phyloP scores from a whole-genome alignment of 2,888 invertebrate species.

The Zygaena filipendulae region DNA sequence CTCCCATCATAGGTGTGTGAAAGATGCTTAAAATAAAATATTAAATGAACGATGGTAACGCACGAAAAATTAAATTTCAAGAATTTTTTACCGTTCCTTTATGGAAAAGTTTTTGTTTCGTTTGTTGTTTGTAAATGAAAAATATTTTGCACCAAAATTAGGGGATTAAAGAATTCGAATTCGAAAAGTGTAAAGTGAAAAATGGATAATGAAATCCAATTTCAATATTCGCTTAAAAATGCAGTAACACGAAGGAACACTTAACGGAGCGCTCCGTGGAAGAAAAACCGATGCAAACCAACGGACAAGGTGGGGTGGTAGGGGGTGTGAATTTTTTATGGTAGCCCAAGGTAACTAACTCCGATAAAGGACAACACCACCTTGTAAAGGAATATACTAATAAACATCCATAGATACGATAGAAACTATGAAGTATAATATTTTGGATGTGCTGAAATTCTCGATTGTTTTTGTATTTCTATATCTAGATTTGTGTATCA shows the following conservation, averaged over 20 bases:
- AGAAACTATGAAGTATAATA: slow-evolving; percentile 7
- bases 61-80: too few relatives aligned
- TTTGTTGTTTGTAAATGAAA: too few relatives aligned
- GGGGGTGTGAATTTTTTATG: slow-evolving; percentile 56
- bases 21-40: too few relatives aligned
- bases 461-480: too few relatives aligned
- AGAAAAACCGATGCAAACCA: slow-evolving; percentile 35
- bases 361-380: slow-evolving; percentile 57
- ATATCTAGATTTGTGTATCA: too few relatives aligned
- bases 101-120: too few relatives aligned
- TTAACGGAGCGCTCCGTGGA: slow-evolving; percentile 17
- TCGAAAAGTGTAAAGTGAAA: not conserved
- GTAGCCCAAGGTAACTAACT: slow-evolving; percentile 34
- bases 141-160: too few relatives aligned
- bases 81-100: too few relatives aligned
- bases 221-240: slow-evolving; percentile 25
- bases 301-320: slow-evolving; percentile 23
- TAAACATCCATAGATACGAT: slow-evolving; percentile 33
- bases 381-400: slow-evolving; percentile 49
- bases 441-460: too few relatives aligned
- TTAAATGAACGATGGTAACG: too few relatives aligned
- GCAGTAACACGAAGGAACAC: slow-evolving; percentile 25
- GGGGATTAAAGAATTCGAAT: too few relatives aligned
- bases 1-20: too few relatives aligned
- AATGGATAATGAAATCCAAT: slow-evolving; percentile 18